phyloP scores from a whole-genome alignment of 2,113 vertebrate species.

The Trichomycterus rosablanca region DNA sequence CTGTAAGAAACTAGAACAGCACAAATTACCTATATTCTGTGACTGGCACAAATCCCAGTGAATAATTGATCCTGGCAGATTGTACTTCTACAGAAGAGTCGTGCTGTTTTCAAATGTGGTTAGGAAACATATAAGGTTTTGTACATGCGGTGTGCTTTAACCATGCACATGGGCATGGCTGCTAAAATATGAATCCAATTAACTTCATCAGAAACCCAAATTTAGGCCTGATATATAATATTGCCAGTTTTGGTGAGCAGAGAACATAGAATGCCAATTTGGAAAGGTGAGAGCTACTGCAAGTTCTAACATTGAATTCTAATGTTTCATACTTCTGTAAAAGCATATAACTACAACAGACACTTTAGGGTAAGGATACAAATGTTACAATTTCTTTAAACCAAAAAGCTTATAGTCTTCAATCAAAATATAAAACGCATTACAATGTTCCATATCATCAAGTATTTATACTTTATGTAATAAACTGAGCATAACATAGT shows the following conservation, averaged over 20 bases:
- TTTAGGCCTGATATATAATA: not conserved
- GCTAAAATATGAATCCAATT: not conserved
- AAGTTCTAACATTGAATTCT: conserved; percentile 49
- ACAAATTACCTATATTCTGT: not conserved
- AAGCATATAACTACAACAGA: conserved; percentile 64
- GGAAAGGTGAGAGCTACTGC: conserved; percentile 13
- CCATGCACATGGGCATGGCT: not conserved
- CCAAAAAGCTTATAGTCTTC: no score
- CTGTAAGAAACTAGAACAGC: no score
- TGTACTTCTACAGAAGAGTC: not conserved
- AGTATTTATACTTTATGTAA: no score
- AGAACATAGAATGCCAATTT: conserved; percentile 4
- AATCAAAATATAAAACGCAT: no score
- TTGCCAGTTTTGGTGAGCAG: no score
- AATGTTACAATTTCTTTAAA: no score
- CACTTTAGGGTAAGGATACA: no score
- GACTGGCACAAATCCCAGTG: not conserved
- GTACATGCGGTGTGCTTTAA: not conserved
- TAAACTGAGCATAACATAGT: no score
- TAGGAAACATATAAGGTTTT: not conserved
- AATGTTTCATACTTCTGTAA: conserved; percentile 70
- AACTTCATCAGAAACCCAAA: not conserved
- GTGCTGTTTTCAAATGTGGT: not conserved
- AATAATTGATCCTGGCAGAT: not conserved
- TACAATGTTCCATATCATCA: no score